A percentile compares a stretch with the other conserved stretches of the same genome.
Evolutionary conservation across 2,888 invertebrate species (phyloP).

Genomic region (Sturmia bella): DNA sequence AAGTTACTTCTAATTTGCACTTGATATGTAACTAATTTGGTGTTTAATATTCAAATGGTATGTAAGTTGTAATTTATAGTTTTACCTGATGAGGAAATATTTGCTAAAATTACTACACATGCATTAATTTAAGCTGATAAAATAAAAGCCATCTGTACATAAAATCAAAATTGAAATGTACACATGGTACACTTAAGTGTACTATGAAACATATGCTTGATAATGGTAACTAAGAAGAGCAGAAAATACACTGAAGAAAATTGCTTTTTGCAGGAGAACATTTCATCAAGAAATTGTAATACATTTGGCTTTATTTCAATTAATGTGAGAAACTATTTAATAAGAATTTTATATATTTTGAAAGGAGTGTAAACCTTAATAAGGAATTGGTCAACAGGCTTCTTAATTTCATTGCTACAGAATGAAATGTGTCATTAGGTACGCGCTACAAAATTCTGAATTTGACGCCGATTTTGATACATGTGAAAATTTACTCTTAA

Average conservation of each 20-base stretch:
- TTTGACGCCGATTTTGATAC: no score
- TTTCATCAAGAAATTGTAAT: no score
- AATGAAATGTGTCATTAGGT: no score
- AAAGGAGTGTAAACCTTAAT: no score
- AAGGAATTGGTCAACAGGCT: no score
- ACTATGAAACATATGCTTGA: constrained; percentile 7
- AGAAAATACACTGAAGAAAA: constrained; percentile 12
- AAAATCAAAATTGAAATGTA: neutral
- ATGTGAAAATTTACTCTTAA: no score
- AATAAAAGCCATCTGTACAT: constrained; percentile 23
- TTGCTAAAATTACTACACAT: constrained; percentile 61
- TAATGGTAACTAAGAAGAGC: neutral
- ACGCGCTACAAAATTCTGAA: no score
- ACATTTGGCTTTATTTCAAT: no score
- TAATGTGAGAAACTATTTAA: no score
- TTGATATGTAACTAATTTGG: neutral
- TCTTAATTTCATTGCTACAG: no score
- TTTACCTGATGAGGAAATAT: constrained; percentile 50
- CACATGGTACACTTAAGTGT: neutral
- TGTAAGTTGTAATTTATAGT: constrained; percentile 61
- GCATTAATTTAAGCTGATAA: constrained; percentile 50
- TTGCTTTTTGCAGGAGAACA: neutral
- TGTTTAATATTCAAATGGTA: constrained; percentile 6
- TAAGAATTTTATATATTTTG: no score
- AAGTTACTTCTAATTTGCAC: no score